Base-by-base conservation (phyloP, 1,140 invertebrate species). In the Procambarus virginalis region DNA sequence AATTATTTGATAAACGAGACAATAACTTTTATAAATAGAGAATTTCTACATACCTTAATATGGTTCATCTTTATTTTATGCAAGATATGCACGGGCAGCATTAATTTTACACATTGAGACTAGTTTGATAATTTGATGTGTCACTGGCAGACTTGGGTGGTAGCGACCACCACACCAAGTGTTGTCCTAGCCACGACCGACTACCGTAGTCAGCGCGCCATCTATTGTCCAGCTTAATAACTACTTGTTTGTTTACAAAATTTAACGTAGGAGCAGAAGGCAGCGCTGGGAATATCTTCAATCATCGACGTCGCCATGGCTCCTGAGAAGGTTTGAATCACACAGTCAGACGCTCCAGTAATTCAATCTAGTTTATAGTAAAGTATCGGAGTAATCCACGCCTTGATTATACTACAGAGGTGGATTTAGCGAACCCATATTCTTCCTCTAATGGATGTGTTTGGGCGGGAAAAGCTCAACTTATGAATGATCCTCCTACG, bases 221-320 rank as follows among this genome's bases (percentile, higher is more conserved):
- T 80, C 78, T 80, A 55, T 80, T 80, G 78, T 80, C 49, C 12
- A 58, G 2, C 1, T 22, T 22, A 46, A 80, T 49, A 80, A 80
- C 78, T 58, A 80, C 78, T 80, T 20, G 78, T 80, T 80, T 80
- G 78, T 80, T 80, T 80, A 80, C 78, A 80, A 80, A 80, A 80
- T 80, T 34, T 22, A 46, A 51, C 10, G 78, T 34, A 2, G 1
- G 22, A 80, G 2, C 12, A 20, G 60, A 4, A 64, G 78, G 4
- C 20, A 58, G 8, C 49, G 49, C 48, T 55, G 9, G 46, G 22
- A 6, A 10, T 80, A 80, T 80, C 78, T 22, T 9, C 20, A 17
- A 55, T 80, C 78, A 80, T 80, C 78, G 49, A 9, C 78, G 6
- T 55, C 78, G 49, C 12, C 51, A 80, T 80, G 78, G 78, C 78